Base-by-base conservation (phyloP, 2,888 invertebrate species). In the Cantharis rufa region DNA sequence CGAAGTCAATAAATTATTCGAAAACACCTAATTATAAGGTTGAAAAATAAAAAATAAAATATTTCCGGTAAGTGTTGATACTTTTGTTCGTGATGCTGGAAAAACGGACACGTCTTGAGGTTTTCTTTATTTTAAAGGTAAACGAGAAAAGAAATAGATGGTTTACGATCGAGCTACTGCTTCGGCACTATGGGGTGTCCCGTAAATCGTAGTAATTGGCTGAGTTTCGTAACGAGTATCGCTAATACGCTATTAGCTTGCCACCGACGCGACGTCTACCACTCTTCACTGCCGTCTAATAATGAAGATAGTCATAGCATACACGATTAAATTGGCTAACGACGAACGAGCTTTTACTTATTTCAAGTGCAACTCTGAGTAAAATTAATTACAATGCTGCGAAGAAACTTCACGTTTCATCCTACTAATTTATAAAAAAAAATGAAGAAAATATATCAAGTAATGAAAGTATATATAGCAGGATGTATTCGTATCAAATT, bases 121-220 rank as follows among this genome's bases (percentile, higher is more conserved):
- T 48, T n/a, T 48, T 74, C 70, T 64, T 32, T 62, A 64, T 69
- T 61, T 71, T 75, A 75, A 75, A 75, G 72, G 64, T 27, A 64
- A 75, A 78, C 62, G 68, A 76, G 73, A 78, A 78, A 76, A 28
- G 66, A 72, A 76, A 76, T 24, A 70, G 62, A 63, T 72, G 72
- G 69, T 76, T 78, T 78, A 78, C 71, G 70, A 73, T 73, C 78
- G 1, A 62, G 73, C 75, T 77, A 78, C 79, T 70, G 78, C 78
- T 75, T 69, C 61, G 74, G 73, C 80, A 76, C 80, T 77, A 80
- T 78, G 75, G 81, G 81, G 81, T 80, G 81, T 79, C 77, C 76
- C 77, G 81, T 81, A 81, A 81, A 81, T 81, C 79, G 79, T 71
- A 71, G 76, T 81, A 81, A 81, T 81, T 81, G 81, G 79, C 80